phyloP scores from a whole-genome alignment of 2,888 invertebrate genomes.

The Psylliodes chrysocephalus region DNA sequence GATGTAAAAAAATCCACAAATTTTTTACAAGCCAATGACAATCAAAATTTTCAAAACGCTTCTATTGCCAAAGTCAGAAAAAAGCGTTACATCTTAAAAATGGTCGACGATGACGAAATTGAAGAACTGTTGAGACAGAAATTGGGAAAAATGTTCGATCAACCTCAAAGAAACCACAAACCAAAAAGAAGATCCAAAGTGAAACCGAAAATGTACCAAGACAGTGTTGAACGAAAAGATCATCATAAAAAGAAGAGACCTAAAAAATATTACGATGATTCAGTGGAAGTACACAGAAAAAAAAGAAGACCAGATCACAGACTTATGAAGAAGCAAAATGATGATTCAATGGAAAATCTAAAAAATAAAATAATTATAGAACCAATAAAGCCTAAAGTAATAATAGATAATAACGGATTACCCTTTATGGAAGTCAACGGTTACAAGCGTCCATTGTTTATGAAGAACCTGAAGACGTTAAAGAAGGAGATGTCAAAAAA shows the following conservation, averaged over 20 bases:
- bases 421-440: constrained; percentile 57
- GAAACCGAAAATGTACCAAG: constrained; percentile 11
- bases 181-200: constrained; percentile 7
- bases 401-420: constrained; percentile 56
- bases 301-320: not conserved
- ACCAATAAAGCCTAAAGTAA: constrained; percentile 54
- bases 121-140: constrained; percentile 55
- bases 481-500: not conserved
- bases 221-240: constrained; percentile 6
- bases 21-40: constrained; percentile 31
- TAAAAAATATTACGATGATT: not conserved
- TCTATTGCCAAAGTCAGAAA: constrained; percentile 39
- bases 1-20: not conserved
- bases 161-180: constrained; percentile 19
- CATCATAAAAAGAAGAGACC: not conserved
- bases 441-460: constrained; percentile 52
- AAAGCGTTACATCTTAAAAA: constrained; percentile 56
- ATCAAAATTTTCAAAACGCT: constrained; percentile 33
- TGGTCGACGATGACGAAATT: constrained; percentile 57
- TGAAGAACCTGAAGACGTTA: constrained; percentile 27
- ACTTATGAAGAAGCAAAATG: constrained; percentile 19
- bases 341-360: constrained; percentile 34
- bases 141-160: constrained; percentile 45
- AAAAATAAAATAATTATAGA: constrained; percentile 49
- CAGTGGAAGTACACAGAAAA: not conserved